These are phyloP conservation scores for Anhinga anhinga DNA, from an alignment of 2,113 vertebrate species.

Conservation along the genomic window DNA sequence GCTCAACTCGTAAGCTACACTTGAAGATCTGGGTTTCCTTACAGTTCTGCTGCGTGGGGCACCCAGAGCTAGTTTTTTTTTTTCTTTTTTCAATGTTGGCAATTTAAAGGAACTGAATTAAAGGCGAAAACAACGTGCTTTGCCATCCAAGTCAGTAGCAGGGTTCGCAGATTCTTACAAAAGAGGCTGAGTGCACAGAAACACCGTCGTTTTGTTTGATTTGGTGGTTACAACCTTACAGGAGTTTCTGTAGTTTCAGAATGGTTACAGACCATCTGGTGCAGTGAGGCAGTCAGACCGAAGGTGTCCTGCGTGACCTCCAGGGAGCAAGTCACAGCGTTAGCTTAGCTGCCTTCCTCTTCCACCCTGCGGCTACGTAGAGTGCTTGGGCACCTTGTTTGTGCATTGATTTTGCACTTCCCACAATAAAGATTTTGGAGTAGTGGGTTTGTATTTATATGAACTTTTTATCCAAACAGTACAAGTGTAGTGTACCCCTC, in stretches of 20 bases:
- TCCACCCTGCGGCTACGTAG: no score
- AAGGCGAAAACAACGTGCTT: neutral
- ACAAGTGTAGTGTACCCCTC: neutral
- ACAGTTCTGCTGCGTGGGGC: neutral
- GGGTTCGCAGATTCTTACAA: neutral
- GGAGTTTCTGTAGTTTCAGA: neutral
- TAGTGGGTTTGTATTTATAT: neutral
- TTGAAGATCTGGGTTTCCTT: neutral
- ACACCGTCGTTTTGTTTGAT: neutral
- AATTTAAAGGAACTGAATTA: neutral
- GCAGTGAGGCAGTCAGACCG: rapidly evolving
- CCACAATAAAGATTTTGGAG: neutral
- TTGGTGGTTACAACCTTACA: neutral
- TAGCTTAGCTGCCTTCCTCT: neutral
- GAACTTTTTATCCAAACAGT: neutral
- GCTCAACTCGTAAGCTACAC: neutral
- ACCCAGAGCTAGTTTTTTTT: neutral
- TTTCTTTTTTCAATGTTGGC: neutral
- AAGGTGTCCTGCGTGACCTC: neutral
- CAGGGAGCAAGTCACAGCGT: neutral
- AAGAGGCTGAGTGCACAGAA: neutral
- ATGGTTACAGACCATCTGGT: rapidly evolving
- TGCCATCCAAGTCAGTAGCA: neutral
- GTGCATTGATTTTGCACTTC: neutral
- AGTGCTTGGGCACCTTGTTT: neutral